These are phyloP conservation scores for Meloidogyne chitwoodi DNA, from an alignment of 1,140 invertebrate genomes.

Conservation along the genomic window DNA sequence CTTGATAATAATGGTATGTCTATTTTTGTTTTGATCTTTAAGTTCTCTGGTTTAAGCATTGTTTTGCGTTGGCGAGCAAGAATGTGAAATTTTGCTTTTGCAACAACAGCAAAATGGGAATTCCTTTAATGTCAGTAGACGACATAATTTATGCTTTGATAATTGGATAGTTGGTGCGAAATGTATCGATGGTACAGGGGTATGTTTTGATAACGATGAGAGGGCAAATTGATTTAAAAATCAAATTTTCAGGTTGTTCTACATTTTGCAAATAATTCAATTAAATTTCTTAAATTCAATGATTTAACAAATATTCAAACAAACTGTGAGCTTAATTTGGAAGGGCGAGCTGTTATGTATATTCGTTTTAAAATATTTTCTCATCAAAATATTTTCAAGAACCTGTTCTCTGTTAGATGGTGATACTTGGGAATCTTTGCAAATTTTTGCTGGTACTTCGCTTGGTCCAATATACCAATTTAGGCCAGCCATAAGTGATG, in stretches of 20 bases:
- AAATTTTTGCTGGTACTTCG: slow-evolving; percentile 8
- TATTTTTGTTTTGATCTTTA: not conserved
- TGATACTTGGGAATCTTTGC: not conserved
- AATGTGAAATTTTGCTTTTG: slow-evolving; percentile 3
- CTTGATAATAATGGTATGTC: not conserved
- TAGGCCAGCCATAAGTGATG: not conserved
- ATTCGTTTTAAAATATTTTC: no score
- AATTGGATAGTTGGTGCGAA: slow-evolving; percentile 13
- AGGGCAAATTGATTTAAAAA: not conserved
- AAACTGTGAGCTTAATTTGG: not conserved
- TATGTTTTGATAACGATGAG: not conserved
- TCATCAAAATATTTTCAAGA: not conserved
- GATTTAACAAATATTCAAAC: not conserved
- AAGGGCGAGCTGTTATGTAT: not conserved
- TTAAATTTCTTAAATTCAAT: not conserved
- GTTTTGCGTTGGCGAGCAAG: slow-evolving; percentile 1
- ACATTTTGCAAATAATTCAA: slow-evolving; percentile 3
- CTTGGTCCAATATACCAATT: slow-evolving; percentile 11
- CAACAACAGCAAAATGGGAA: not conserved
- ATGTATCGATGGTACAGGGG: not conserved
- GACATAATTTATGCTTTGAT: not conserved
- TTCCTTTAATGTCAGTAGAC: not conserved
- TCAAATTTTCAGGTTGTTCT: not conserved
- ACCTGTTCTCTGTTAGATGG: slow-evolving; percentile 11
- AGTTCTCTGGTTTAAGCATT: not conserved